Percentiles rank a stretch among this genome's conserved stretches.
Evolutionary conservation across 2,797 vertebrate genomes (phyloP).

Genomic region (Hydrolagus colliei): DNA sequence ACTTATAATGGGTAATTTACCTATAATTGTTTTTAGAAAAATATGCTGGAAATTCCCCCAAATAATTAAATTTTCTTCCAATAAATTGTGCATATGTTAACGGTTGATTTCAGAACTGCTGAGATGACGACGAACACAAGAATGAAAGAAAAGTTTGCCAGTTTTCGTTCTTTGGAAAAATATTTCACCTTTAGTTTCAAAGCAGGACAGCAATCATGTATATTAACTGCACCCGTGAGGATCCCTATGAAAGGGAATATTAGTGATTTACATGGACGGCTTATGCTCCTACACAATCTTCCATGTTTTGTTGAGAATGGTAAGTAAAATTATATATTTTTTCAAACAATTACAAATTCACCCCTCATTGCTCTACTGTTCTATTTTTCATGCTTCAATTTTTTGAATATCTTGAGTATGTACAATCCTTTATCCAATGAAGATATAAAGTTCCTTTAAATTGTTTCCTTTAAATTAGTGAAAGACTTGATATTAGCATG

Average conservation of each 20-base stretch:
- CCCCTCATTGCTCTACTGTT: too few species aligned
- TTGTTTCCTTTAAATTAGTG: too few species aligned
- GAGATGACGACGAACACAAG: conserved; percentile 4
- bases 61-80: not conserved
- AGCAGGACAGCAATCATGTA: conserved; percentile 65
- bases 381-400: too few species aligned
- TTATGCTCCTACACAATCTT: conserved; percentile 82
- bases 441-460: too few species aligned
- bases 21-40: too few species aligned
- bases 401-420: too few species aligned
- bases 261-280: conserved; percentile 74
- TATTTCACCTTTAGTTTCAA: conserved; percentile 79
- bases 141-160: conserved; percentile 78
- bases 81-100: not conserved
- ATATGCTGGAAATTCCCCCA: too few species aligned
- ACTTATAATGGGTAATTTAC: too few species aligned
- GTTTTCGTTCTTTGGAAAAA: conserved; percentile 58
- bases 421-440: too few species aligned
- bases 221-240: conserved; percentile 76
- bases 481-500: too few species aligned
- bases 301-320: conserved; percentile 89
- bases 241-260: conserved; percentile 79
- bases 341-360: too few species aligned
- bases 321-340: conserved; percentile 45
- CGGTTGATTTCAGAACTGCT: conserved; percentile 8